Percentiles rank a stretch among this genome's conserved stretches.
phyloP scores from a whole-genome alignment of 2,113 vertebrate species.

The Bungarus multicinctus region DNA sequence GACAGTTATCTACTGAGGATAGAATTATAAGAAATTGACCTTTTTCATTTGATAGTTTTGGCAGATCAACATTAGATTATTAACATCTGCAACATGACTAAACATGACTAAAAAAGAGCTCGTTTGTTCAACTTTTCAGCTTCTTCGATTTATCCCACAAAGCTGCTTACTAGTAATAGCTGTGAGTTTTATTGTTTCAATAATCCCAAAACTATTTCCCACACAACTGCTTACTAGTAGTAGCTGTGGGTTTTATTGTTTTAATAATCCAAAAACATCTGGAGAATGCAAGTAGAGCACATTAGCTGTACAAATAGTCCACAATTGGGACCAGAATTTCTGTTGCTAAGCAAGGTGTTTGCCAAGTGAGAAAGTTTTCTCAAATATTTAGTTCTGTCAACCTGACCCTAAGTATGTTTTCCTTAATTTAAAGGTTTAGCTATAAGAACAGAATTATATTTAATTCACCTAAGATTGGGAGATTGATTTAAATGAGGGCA shows the following conservation, averaged over 20 bases:
- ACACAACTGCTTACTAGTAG: not conserved
- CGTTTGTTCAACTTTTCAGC: not conserved
- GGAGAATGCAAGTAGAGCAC: not conserved
- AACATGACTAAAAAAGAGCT: not conserved
- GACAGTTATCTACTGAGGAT: not conserved
- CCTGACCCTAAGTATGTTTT: not conserved
- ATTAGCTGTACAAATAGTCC: not conserved
- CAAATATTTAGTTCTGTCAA: not conserved
- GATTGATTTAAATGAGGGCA: not conserved
- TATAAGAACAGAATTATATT: not conserved
- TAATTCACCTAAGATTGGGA: not conserved
- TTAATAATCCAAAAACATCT: not conserved
- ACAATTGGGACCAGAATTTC: not conserved
- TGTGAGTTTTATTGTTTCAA: not conserved
- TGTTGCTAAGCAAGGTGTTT: not conserved
- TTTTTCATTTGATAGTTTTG: not conserved
- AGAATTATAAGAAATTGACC: not conserved
- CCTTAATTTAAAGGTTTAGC: not conserved
- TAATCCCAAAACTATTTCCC: not conserved
- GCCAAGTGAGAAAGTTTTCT: not conserved
- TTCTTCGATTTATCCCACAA: not conserved
- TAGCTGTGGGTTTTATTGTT: not conserved
- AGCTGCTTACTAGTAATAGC: not conserved
- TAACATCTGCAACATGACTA: not conserved
- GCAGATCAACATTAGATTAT: not conserved